These are phyloP conservation scores for Drosophila incognita DNA, from an alignment of 2,888 invertebrate species.

Conservation along the genomic window DNA sequence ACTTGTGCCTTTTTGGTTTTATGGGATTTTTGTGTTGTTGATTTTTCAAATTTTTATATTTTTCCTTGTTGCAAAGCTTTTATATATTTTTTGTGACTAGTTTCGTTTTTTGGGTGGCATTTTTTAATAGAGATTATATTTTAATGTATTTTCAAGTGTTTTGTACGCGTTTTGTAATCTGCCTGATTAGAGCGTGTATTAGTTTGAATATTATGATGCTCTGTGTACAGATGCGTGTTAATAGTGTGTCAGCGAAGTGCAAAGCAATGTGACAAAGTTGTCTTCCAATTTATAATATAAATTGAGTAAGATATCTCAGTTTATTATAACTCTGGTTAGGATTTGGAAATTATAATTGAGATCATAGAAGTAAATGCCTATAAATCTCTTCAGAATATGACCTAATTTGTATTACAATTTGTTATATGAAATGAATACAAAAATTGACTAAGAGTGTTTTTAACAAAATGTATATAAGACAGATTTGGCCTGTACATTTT, in stretches of 20 bases:
- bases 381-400: not conserved
- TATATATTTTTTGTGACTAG: conserved; percentile 31
- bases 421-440: not conserved
- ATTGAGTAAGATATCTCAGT: not conserved
- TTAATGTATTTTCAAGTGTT: conserved; percentile 45
- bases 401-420: not conserved
- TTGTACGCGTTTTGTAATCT: conserved; percentile 50
- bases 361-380: not conserved
- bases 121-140: conserved; percentile 35
- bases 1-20: conserved; percentile 53
- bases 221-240: conserved; percentile 15
- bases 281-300: conserved; percentile 19
- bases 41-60: conserved; percentile 26
- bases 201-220: conserved; percentile 14
- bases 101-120: conserved; percentile 66
- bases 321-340: not conserved
- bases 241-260: conserved; percentile 24
- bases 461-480: not conserved
- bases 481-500: not conserved
- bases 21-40: conserved; percentile 42
- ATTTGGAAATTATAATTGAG: not conserved
- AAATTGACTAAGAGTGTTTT: not conserved
- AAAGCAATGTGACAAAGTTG: conserved; percentile 43
- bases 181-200: conserved; percentile 17
- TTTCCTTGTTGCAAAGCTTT: conserved; percentile 30